Percentiles rank a stretch among this genome's conserved stretches.
phyloP scores from a whole-genome alignment of 1,140 invertebrate genomes.

The Orchesella cincta region DNA sequence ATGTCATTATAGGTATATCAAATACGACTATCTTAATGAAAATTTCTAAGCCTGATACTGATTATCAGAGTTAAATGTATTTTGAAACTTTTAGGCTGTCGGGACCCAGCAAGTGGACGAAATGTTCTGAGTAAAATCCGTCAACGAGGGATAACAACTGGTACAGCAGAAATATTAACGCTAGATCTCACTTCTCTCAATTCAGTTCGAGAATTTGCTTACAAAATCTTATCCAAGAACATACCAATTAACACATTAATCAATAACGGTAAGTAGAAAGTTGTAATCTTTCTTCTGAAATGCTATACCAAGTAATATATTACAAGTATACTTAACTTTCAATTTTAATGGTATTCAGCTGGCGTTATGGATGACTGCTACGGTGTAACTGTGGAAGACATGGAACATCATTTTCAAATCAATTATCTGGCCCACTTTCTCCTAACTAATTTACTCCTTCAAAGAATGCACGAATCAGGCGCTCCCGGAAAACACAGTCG shows the following conservation, averaged over 20 bases:
- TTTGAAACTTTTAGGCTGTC: constrained; percentile 47
- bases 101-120: constrained; percentile 65
- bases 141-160: constrained; percentile 59
- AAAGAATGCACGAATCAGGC: constrained; percentile 62
- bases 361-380: constrained; percentile 83
- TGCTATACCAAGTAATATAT: neutral
- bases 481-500: constrained; percentile 63
- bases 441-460: neutral
- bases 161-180: constrained; percentile 58
- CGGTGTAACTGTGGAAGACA: constrained; percentile 73
- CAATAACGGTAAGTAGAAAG: constrained; percentile 70
- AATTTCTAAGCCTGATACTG: neutral
- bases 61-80: neutral
- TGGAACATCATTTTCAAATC: constrained; percentile 78
- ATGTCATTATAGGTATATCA: constrained; percentile 79
- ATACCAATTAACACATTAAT: constrained; percentile 71
- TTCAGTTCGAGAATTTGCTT: constrained; percentile 75
- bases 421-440: constrained; percentile 78
- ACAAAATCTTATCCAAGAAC: constrained; percentile 66
- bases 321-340: neutral
- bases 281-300: neutral
- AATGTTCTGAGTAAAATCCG: constrained; percentile 61
- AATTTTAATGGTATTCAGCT: constrained; percentile 61
- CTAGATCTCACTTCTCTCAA: constrained; percentile 68
- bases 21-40: neutral